Evolutionary conservation across 2,888 invertebrate genomes (phyloP).

Genomic region (Neuroscelio doddi): DNA sequence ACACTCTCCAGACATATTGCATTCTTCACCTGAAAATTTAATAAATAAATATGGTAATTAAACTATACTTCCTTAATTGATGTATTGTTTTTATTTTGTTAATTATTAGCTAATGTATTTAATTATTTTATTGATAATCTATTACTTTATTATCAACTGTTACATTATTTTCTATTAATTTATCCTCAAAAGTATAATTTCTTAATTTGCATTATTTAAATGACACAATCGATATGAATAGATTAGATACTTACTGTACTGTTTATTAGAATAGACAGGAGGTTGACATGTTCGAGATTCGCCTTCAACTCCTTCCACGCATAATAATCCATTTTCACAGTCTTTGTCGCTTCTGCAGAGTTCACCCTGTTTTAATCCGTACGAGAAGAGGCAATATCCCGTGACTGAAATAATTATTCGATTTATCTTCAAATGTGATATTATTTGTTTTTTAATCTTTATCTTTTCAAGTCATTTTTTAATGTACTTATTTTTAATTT

Average conservation of each 20-base stretch:
- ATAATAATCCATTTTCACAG: constrained; percentile 87
- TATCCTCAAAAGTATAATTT: not conserved
- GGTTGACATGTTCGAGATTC: constrained; percentile 84
- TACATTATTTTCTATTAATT: not conserved
- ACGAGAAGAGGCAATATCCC: constrained; percentile 80
- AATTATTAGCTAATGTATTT: not conserved
- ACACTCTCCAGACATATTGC: constrained; percentile 87
- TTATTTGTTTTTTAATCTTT: no score
- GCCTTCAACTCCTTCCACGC: constrained; percentile 81
- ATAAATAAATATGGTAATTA: constrained; percentile 8
- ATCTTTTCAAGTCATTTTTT: no score
- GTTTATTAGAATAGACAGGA: constrained; percentile 83
- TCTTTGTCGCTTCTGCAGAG: constrained; percentile 88
- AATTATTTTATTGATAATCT: constrained; percentile 1
- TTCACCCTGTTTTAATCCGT: constrained; percentile 86
- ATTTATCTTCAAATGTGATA: not conserved
- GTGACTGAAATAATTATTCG: constrained; percentile 47
- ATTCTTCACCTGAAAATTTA: constrained; percentile 79
- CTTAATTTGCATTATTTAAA: not conserved
- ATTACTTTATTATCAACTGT: not conserved
- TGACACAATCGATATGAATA: not conserved
- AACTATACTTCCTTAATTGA: not conserved
- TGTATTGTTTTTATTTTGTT: not conserved
- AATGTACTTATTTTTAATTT: no score
- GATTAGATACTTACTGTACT: constrained; percentile 79